Base-by-base conservation (phyloP, 2,888 invertebrate genomes). In the Rhagonycha lutea region DNA sequence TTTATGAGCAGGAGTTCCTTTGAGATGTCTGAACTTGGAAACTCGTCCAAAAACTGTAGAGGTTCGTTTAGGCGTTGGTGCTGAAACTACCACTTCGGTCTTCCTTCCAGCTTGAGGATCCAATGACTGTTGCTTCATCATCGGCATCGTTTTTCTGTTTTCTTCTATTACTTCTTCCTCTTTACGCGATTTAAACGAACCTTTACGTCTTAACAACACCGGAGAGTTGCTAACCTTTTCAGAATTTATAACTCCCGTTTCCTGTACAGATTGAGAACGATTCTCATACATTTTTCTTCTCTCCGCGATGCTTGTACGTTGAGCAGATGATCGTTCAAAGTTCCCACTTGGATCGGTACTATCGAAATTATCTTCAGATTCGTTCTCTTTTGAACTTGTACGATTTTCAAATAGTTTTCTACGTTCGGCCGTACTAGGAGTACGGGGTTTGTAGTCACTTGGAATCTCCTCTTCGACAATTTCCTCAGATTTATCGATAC, bases 1-100 rank as follows among this genome's bases (percentile, higher is more conserved):
- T 88, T 96, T 96, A 88, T 97, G 97, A 0, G 94, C 94, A 0
- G 96, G 93, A 4, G 95, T 96, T 32, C 97, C 98, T 86, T 97
- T 97, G 83, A 98, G 87, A 85, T 98, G 97, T 0, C 97, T 92
- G 88, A 96, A 98, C 87, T 98, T 98, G 0, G 97, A 96, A 60
- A 95, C 96, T 83, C 94, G 92, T 69, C 93, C 95, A 84, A 96
- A 96, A 1, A 96, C 96, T 11, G 96, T 96, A 0, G 95, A 96
- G 0, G 95, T 96, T 81, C 96, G 90, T 83, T 96, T 96, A 0
- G 95, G 94, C 0, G 94, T 92, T 3, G 94, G 92, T 9, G 89
- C 88, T 1, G 87, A 83, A 28, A 87, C 86, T 3, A 85, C 84
- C 4, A 47, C 60, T 74, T 90, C 89, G 9, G 86, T 87, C 79